These are phyloP conservation scores for Halictus quadricinctus DNA, from an alignment of 2,888 invertebrate genomes.

Conservation along the genomic window DNA sequence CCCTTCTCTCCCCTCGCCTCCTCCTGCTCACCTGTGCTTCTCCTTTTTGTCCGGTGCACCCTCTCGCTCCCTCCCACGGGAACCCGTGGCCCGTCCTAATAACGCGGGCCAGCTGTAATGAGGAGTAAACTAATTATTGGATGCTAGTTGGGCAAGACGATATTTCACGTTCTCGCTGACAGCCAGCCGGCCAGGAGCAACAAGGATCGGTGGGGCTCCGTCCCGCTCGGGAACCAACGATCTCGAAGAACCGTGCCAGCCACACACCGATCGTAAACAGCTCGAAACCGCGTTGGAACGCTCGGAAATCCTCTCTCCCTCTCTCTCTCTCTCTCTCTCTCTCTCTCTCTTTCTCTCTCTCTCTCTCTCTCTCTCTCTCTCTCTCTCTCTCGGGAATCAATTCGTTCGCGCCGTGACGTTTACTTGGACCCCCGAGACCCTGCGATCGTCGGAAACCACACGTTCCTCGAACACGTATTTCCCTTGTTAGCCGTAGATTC, in stretches of 20 bases:
- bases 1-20: conserved; percentile 39
- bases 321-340: too few species aligned
- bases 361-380: too few species aligned
- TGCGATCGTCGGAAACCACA: background rate
- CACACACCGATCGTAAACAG: conserved; percentile 63
- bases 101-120: conserved; percentile 79
- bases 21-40: conserved; percentile 53
- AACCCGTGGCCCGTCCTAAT: conserved; percentile 72
- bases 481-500: background rate
- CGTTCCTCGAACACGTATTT: background rate
- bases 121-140: conserved; percentile 82
- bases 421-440: background rate
- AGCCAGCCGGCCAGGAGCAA: conserved; percentile 73
- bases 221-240: conserved; percentile 21
- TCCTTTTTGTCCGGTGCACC: conserved; percentile 36
- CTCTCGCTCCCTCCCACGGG: conserved; percentile 47
- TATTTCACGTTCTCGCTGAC: conserved; percentile 80
- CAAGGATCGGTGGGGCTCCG: conserved; percentile 65
- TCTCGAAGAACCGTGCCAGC: conserved; percentile 21
- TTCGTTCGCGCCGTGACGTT: background rate
- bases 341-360: too few species aligned
- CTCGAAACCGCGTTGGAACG: conserved; percentile 47
- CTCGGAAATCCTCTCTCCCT: conserved; percentile 44
- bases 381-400: conserved; percentile 12
- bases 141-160: conserved; percentile 79